A percentile compares a stretch with the other conserved stretches of the same genome.
phyloP scores from a whole-genome alignment of 2,888 invertebrate species.

The Lithophane leautieri region DNA sequence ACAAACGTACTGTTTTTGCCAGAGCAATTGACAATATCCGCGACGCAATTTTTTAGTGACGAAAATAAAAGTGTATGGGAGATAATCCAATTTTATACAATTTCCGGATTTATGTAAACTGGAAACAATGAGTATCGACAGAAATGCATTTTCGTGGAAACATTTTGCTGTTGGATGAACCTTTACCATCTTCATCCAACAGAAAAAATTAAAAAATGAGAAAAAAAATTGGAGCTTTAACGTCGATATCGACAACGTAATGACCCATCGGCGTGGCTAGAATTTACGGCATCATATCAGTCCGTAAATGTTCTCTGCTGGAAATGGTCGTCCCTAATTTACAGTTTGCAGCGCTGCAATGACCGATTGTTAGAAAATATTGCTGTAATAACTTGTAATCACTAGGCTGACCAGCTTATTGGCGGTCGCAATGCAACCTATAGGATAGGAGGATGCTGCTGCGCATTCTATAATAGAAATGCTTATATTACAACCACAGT shows the following conservation, averaged over 20 bases:
- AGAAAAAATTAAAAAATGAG: neutral
- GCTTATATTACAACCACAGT: neutral
- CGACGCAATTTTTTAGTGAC: conserved; percentile 7
- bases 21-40: conserved; percentile 47
- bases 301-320: conserved; percentile 12
- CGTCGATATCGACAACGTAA: conserved; percentile 13
- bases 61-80: conserved; percentile 32
- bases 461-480: neutral
- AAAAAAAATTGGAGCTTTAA: neutral
- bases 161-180: neutral
- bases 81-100: conserved; percentile 9
- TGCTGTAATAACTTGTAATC: conserved; percentile 29
- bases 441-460: neutral
- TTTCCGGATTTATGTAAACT: conserved; percentile 21
- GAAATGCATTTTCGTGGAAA: neutral
- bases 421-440: neutral
- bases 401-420: neutral
- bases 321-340: conserved; percentile 23
- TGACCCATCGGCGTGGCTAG: conserved; percentile 23
- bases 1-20: conserved; percentile 17
- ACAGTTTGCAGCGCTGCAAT: conserved; percentile 21
- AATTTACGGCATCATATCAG: conserved; percentile 41
- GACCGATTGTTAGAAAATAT: conserved; percentile 34
- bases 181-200: neutral
- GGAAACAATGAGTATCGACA: neutral